These are phyloP conservation scores for Phymastichus coffea DNA, from an alignment of 1,140 invertebrate genomes.

Conservation along the genomic window DNA sequence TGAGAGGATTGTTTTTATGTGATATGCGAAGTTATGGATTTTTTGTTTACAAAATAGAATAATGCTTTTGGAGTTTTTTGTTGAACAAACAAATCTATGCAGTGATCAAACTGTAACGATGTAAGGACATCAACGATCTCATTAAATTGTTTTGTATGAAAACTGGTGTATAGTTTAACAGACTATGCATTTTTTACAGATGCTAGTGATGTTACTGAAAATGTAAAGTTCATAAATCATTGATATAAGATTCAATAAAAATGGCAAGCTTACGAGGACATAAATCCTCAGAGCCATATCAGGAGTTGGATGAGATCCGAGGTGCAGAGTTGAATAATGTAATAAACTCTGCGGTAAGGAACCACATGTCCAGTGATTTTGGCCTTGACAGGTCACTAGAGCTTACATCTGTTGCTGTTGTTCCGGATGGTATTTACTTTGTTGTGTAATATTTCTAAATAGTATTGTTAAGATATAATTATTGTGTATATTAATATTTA, in stretches of 20 bases:
- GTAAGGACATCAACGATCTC: no score
- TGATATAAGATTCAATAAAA: not conserved
- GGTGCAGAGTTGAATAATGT: slow-evolving; percentile 44
- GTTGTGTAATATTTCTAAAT: slow-evolving; percentile 21
- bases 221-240: no score
- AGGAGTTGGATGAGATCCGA: slow-evolving; percentile 43
- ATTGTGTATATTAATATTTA: not conserved
- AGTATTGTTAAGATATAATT: not conserved
- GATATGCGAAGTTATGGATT: no score
- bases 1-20: no score
- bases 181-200: no score
- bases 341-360: slow-evolving; percentile 27
- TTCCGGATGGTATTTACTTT: slow-evolving; percentile 69
- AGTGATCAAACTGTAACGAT: no score
- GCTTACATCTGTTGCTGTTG: slow-evolving; percentile 77
- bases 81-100: no score
- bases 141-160: no score
- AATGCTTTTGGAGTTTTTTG: no score
- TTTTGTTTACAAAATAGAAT: no score
- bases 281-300: slow-evolving; percentile 45
- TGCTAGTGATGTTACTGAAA: no score
- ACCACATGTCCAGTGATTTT: slow-evolving; percentile 36
- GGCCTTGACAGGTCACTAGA: slow-evolving; percentile 66
- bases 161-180: no score
- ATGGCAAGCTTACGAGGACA: slow-evolving; percentile 39